Evolutionary conservation across 2,113 vertebrate genomes (phyloP).

Genomic region (Dipodomys stephensi): DNA sequence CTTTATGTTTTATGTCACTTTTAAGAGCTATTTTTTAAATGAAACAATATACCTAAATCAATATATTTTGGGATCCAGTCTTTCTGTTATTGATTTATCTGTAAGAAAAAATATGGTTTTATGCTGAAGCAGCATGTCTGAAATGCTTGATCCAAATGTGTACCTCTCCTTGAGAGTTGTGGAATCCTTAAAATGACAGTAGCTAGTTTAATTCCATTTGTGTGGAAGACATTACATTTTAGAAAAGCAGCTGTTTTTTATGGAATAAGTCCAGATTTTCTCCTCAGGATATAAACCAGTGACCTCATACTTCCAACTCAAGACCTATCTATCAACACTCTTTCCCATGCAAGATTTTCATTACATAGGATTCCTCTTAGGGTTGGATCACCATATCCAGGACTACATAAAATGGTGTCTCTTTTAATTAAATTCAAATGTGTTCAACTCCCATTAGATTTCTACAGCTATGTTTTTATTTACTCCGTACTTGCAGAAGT

Average conservation of each 20-base stretch:
- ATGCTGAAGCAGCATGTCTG: constrained; percentile 35
- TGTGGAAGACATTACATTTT: constrained; percentile 80
- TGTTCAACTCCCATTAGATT: constrained; percentile 72
- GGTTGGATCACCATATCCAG: constrained; percentile 75
- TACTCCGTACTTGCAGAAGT: constrained; percentile 55
- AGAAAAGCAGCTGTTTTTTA: constrained; percentile 83
- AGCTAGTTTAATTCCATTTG: constrained; percentile 74
- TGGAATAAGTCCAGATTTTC: constrained; percentile 84
- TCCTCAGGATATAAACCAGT: constrained; percentile 80
- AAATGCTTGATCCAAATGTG: constrained; percentile 54
- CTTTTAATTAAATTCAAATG: constrained; percentile 77
- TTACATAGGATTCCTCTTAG: constrained; percentile 69
- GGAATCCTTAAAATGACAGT: constrained; percentile 77
- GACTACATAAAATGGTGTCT: constrained; percentile 74
- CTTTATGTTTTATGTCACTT: constrained; percentile 44
- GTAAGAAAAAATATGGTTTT: constrained; percentile 49
- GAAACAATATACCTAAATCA: constrained; percentile 30
- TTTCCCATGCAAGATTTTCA: constrained; percentile 77
- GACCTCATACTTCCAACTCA: constrained; percentile 83
- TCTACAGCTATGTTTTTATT: constrained; percentile 65
- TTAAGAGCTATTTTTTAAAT: constrained; percentile 13
- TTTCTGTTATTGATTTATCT: constrained; percentile 69
- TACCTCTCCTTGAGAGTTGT: constrained; percentile 58
- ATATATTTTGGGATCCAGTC: not conserved
- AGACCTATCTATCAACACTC: constrained; percentile 85